A percentile compares a stretch with the other conserved stretches of the same genome.
Evolutionary conservation across 1,140 invertebrate genomes (phyloP).

Genomic region (Apis florea): DNA sequence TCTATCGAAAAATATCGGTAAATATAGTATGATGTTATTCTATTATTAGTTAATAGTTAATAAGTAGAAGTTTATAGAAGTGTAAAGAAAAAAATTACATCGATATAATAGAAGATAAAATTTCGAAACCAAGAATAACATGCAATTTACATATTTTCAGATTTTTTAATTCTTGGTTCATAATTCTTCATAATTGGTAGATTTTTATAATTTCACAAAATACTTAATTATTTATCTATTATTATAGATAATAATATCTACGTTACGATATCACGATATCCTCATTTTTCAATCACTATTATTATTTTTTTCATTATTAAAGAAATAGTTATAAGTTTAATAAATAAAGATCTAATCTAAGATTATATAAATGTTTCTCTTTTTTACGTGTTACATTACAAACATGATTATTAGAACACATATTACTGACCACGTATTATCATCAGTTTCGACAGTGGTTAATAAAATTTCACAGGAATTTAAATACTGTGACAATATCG

Average conservation of each 20-base stretch:
- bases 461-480: constrained; percentile 13
- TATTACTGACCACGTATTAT: background rate
- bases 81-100: background rate
- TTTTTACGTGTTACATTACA: too few relatives aligned
- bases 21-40: background rate
- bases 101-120: background rate
- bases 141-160: too few relatives aligned
- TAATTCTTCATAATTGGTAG: too few relatives aligned
- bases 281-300: too few relatives aligned
- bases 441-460: background rate
- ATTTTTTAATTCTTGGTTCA: too few relatives aligned
- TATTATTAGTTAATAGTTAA: background rate
- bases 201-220: too few relatives aligned
- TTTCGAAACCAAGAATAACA: background rate
- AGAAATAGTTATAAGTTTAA: background rate
- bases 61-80: background rate
- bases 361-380: too few relatives aligned
- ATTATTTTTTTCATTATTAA: too few relatives aligned
- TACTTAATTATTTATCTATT: too few relatives aligned
- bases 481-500: background rate
- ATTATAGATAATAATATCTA: too few relatives aligned
- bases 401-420: background rate
- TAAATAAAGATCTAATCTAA: too few relatives aligned
- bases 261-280: too few relatives aligned
- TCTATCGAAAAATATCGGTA: constrained; percentile 7